Percentiles rank a stretch among this genome's conserved stretches.
phyloP scores from a whole-genome alignment of 2,888 invertebrate species.

The Halocaridina rubra region DNA sequence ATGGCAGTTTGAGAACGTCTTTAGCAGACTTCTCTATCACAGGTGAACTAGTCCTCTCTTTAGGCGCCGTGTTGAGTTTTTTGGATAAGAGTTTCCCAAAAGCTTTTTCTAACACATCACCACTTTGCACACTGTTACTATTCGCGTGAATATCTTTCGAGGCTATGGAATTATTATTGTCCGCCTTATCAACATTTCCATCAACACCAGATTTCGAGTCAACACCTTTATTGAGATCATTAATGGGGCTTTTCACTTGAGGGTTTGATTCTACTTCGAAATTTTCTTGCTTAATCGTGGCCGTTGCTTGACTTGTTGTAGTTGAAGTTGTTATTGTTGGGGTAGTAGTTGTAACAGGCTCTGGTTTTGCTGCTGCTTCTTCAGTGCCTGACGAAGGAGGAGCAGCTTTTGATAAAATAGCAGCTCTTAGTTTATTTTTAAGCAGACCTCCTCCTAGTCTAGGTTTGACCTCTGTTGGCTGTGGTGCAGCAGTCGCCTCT shows the following conservation, averaged over 20 bases:
- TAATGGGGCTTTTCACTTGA: conserved; percentile 20
- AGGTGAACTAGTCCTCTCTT: background rate
- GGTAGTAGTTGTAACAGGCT: conserved; percentile 37
- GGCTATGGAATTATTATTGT: conserved; percentile 10
- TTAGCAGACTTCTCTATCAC: background rate
- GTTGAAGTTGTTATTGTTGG: background rate
- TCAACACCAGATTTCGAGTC: background rate
- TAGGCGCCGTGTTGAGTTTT: conserved; percentile 12
- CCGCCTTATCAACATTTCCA: conserved; percentile 11
- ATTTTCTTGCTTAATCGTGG: background rate
- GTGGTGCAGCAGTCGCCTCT: background rate
- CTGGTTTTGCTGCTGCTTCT: conserved; percentile 35
- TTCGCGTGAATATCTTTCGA: conserved; percentile 27
- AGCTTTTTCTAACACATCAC: conserved; percentile 27
- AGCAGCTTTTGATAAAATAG: background rate
- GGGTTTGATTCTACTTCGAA: background rate
- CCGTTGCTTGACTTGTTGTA: background rate
- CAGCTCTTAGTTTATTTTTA: conserved; percentile 21
- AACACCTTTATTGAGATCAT: conserved; percentile 40
- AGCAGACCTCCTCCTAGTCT: conserved; percentile 14
- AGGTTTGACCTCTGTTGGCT: conserved; percentile 5
- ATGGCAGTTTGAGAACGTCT: background rate
- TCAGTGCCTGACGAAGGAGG: background rate
- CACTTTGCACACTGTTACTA: conserved; percentile 35
- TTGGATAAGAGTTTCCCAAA: conserved; percentile 42